Evolutionary conservation across 2,113 vertebrate genomes (phyloP).

Genomic region (Motacilla alba): DNA sequence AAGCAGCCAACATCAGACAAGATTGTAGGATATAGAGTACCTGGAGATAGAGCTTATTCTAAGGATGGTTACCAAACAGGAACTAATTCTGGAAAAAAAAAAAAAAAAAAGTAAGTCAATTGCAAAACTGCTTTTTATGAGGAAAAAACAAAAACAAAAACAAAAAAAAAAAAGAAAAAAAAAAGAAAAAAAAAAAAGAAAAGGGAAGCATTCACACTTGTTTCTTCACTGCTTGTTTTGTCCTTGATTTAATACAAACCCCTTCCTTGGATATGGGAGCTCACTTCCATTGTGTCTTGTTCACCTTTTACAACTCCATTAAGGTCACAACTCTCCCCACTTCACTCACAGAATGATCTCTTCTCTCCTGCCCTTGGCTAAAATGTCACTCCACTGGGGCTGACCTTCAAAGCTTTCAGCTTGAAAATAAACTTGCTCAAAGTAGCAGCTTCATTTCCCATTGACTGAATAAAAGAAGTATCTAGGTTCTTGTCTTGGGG

Average conservation of each 20-base stretch:
- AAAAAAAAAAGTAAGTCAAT: background rate
- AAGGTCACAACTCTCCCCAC: slow-evolving; percentile 10
- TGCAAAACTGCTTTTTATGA: background rate
- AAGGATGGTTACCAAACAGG: background rate
- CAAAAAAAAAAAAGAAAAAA: too few species aligned
- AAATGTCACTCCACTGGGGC: slow-evolving; percentile 19
- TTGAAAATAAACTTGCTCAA: slow-evolving; percentile 37
- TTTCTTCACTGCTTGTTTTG: background rate
- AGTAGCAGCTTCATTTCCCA: background rate
- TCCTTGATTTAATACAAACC: background rate
- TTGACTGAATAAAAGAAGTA: background rate
- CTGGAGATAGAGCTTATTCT: background rate
- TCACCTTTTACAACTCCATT: slow-evolving; percentile 5
- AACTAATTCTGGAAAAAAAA: background rate
- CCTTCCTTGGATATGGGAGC: background rate
- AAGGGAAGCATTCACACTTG: background rate
- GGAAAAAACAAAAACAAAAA: too few species aligned
- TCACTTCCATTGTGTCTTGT: background rate
- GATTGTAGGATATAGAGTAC: background rate
- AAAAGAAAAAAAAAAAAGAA: too few species aligned
- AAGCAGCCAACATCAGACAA: background rate
- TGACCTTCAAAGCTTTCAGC: slow-evolving; percentile 53
- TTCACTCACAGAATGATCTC: background rate
- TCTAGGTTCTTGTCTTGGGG: background rate
- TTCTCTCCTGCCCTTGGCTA: background rate